Evolutionary conservation across 2,888 invertebrate genomes (phyloP), one percentile per base, ranked within the genome.

Genomic region (Alloscopus bannaensis): DNA sequence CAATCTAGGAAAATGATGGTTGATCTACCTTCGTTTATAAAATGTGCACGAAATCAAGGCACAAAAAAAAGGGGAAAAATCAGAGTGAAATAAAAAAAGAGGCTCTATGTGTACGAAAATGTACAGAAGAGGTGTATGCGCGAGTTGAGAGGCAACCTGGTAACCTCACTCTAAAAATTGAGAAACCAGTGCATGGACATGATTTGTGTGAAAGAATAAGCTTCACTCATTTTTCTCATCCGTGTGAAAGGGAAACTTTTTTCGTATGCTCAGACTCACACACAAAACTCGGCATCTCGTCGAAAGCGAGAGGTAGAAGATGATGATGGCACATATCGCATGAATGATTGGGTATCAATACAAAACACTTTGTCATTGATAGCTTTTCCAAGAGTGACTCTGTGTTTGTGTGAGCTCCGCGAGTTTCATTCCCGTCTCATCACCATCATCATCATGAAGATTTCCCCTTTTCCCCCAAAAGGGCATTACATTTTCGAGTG

Each of bases 201-300:
- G 77, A 77, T 77, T 77, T 77, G 77, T 64, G 77, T 60, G 77
- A 77, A 77, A n/a, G n/a, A 78, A 70, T 78, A 71, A 76, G 76
- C 62, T 76, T 69, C 36, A 76, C 60, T 45, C 62, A 16, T 24
- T 68, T 45, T 59, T 28, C 18, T 65, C 45, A 20, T 24, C 26
- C 20, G 22, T 20, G 52, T 52, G 66, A 36, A 75, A 57, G 59
- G 50, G 50, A 55, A 45, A 28, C 45, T 50, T 47, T 71, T 70
- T 71, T 55, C 55, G n/a, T 42, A 20, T 71, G 78, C 78, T 40
- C 24, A 71, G 70, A 47, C 52, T 62, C 62, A 18, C 66, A 29
- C 28, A 42, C 64, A 47, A 47, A 20, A 36, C 26, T 45, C 36
- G 42, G 45, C 55, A 42, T 59, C 40, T n/a, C n/a, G n/a, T n/a